These are phyloP conservation scores for Dryobates pubescens DNA, from an alignment of 2,797 vertebrate species.

Conservation along the genomic window DNA sequence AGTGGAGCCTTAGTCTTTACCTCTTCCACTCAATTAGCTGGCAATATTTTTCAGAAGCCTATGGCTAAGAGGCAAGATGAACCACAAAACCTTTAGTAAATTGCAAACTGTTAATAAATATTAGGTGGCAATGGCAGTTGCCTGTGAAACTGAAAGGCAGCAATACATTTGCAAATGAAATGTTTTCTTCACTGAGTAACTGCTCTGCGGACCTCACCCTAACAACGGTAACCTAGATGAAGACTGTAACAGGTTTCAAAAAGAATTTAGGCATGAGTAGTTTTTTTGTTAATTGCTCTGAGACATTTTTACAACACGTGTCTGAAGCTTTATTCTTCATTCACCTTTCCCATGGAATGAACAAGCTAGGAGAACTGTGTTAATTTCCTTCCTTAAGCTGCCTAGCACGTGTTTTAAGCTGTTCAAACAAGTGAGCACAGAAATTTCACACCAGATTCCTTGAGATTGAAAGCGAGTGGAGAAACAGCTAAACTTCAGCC, in stretches of 20 bases:
- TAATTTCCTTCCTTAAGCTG: constrained; percentile 32
- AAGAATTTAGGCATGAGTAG: background rate
- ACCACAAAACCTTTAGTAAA: background rate
- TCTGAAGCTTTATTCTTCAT: background rate
- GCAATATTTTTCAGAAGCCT: background rate
- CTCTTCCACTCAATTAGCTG: background rate
- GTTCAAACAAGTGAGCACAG: constrained; percentile 9
- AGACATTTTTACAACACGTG: background rate
- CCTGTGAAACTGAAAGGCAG: background rate
- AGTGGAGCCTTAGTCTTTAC: background rate
- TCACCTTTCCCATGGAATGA: background rate
- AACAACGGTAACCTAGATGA: background rate
- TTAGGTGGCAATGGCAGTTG: background rate
- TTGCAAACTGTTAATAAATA: background rate
- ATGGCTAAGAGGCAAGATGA: background rate
- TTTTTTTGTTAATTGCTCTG: constrained; percentile 44
- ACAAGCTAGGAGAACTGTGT: background rate
- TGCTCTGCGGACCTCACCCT: background rate
- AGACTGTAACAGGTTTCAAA: background rate
- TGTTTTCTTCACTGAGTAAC: background rate
- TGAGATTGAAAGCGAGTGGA: background rate
- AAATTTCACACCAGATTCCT: constrained; percentile 7
- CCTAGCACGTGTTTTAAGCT: constrained; percentile 32
- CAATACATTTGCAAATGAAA: background rate
- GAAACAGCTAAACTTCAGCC: constrained; percentile 1